A percentile compares a stretch with the other conserved stretches of the same genome.
Evolutionary conservation across 2,888 invertebrate genomes (phyloP).

Genomic region (Teleiodes luculella): DNA sequence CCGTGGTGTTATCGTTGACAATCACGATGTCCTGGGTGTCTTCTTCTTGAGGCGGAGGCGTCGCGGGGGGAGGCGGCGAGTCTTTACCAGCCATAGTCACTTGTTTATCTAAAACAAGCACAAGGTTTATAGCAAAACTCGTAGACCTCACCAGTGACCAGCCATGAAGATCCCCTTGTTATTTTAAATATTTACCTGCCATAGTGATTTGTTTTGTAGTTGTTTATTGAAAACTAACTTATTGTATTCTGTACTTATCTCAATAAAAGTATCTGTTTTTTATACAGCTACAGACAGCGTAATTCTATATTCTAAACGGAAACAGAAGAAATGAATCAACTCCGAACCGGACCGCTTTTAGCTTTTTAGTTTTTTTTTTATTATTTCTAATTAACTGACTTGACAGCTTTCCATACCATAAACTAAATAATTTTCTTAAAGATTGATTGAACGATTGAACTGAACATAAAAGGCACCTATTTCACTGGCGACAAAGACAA

Average conservation of each 20-base stretch:
- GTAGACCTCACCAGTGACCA: neutral
- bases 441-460: no score
- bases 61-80: slow-evolving; percentile 40
- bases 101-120: slow-evolving; percentile 37
- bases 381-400: neutral
- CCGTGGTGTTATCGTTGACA: slow-evolving; percentile 82
- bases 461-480: no score
- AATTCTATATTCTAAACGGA: neutral
- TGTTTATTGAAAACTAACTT: neutral
- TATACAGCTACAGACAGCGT: neutral
- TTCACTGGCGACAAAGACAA: no score
- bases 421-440: no score
- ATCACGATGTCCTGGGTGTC: slow-evolving; percentile 80
- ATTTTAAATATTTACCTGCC: slow-evolving; percentile 4
- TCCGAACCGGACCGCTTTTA: neutral
- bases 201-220: neutral
- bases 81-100: slow-evolving; percentile 27
- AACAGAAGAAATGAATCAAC: neutral
- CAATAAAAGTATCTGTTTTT: neutral
- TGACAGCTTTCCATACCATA: no score
- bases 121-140: neutral
- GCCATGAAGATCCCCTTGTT: neutral
- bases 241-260: neutral
- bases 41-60: slow-evolving; percentile 50
- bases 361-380: neutral